Conservation (phyloP, 1,140 invertebrate species). For the Ips nitidus region DNA sequence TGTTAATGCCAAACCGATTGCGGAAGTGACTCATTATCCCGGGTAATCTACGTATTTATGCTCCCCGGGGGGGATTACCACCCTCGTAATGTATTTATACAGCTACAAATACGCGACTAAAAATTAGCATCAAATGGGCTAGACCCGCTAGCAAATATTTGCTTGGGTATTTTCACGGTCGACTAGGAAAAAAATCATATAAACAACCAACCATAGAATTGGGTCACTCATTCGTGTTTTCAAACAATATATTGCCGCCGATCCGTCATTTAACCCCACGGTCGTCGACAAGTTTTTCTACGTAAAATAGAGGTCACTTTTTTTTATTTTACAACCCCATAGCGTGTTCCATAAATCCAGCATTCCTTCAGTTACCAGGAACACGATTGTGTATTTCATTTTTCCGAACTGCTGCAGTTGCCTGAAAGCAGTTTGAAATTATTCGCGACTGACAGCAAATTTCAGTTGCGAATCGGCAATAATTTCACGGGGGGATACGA, state of each 20-base stretch:
- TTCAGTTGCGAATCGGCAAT: not conserved
- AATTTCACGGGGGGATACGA: not conserved
- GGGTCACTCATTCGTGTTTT: constrained; percentile 4
- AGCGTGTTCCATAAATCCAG: too few relatives aligned
- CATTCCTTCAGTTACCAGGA: too few relatives aligned
- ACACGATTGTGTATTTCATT: too few relatives aligned
- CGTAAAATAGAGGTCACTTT: constrained; percentile 3
- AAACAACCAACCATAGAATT: not conserved
- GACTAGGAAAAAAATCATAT: too few relatives aligned
- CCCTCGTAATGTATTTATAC: too few relatives aligned
- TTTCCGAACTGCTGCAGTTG: too few relatives aligned
- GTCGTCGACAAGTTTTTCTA: constrained; percentile 10
- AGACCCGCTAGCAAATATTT: too few relatives aligned
- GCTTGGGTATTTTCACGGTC: too few relatives aligned
- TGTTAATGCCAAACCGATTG: constrained; percentile 32
- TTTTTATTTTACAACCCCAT: constrained; percentile 9
- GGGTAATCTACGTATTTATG: constrained; percentile 33
- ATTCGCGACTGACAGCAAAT: too few relatives aligned
- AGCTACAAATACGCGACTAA: not conserved
- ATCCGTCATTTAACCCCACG: constrained; percentile 22
- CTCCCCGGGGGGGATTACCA: constrained; percentile 7
- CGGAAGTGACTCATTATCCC: constrained; percentile 31
- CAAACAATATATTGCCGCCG: constrained; percentile 10
- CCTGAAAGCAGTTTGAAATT: too few relatives aligned
- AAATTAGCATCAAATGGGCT: too few relatives aligned